phyloP scores from a whole-genome alignment of 2,797 vertebrate genomes.

The Myotis findleyi region DNA sequence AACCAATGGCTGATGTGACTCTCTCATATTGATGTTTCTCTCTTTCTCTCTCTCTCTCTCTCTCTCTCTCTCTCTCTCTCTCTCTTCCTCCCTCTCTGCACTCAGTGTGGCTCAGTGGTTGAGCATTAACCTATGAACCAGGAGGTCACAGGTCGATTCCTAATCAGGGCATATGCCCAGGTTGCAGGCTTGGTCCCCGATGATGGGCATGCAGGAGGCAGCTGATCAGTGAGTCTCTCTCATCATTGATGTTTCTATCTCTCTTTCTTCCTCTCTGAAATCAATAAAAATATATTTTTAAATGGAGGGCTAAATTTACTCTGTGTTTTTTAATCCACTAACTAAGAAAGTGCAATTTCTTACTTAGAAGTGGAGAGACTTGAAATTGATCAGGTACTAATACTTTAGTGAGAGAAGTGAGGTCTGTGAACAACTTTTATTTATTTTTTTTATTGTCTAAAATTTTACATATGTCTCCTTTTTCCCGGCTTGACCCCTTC shows the following conservation, averaged over 20 bases:
- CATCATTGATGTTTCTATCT: not conserved
- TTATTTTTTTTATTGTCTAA: no score
- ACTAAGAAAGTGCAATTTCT: not conserved
- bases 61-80: not conserved
- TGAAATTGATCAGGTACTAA: not conserved
- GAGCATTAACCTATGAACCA: not conserved
- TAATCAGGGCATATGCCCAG: not conserved
- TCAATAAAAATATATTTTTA: not conserved
- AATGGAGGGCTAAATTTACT: not conserved
- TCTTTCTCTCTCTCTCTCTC: not conserved
- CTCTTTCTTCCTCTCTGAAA: not conserved
- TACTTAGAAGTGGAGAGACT: not conserved
- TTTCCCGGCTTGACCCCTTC: no score
- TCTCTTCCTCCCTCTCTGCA: not conserved
- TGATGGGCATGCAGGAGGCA: not conserved
- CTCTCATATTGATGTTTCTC: not conserved
- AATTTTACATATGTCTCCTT: no score
- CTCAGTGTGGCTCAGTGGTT: not conserved
- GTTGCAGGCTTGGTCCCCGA: not conserved
- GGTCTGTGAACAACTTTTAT: conserved; percentile 65
- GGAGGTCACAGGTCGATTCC: not conserved
- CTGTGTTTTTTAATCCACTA: not conserved
- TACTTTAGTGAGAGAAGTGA: not conserved
- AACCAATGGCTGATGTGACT: not conserved
- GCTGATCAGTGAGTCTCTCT: not conserved